Conservation (phyloP, 2,113 vertebrate species). For the Ophthalmolycus amberensis region DNA sequence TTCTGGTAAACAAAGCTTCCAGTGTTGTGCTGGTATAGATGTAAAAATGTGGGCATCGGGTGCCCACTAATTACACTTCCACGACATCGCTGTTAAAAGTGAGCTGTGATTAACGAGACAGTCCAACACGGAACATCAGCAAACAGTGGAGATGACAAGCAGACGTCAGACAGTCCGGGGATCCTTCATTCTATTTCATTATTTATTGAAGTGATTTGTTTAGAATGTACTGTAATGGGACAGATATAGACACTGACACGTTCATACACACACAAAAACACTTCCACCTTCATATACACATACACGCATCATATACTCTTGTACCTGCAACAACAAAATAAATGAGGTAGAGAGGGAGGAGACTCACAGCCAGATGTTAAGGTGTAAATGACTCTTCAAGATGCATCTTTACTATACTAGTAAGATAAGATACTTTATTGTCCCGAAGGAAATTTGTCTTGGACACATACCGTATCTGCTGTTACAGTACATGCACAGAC, state of each 20-base stretch:
- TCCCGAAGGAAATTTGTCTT: too few species aligned
- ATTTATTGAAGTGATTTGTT: background rate
- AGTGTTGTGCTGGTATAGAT: background rate
- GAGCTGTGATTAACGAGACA: constrained; percentile 9
- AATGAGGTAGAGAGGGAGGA: too few species aligned
- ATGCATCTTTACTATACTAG: too few species aligned
- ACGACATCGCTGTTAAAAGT: background rate
- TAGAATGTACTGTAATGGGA: background rate
- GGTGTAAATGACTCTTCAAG: too few species aligned
- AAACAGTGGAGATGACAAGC: background rate
- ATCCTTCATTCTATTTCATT: background rate
- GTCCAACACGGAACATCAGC: background rate
- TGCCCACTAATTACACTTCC: constrained; percentile 3
- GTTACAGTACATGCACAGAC: too few species aligned
- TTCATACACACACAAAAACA: background rate
- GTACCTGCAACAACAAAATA: too few species aligned
- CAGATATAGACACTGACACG: background rate
- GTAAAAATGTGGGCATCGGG: background rate
- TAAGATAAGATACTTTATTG: too few species aligned
- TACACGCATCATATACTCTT: too few species aligned
- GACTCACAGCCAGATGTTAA: too few species aligned
- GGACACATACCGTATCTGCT: too few species aligned
- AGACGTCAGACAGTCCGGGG: background rate
- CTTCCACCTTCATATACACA: too few species aligned
- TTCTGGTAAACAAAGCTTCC: constrained; percentile 1